phyloP scores from a whole-genome alignment of 1,140 invertebrate species.

The Periplaneta americana region DNA sequence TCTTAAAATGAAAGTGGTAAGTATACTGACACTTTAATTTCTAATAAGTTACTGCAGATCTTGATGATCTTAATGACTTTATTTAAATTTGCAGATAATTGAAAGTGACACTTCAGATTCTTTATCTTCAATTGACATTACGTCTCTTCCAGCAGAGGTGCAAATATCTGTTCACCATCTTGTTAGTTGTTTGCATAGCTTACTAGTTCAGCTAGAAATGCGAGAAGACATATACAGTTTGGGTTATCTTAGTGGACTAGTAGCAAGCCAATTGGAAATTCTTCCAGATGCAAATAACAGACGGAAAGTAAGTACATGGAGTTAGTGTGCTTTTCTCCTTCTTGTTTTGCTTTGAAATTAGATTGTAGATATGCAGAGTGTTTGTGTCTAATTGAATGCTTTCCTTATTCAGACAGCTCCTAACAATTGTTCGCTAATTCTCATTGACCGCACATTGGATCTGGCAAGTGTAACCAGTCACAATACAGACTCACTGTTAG shows the following conservation, averaged over 20 bases:
- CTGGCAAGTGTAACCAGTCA: conserved; percentile 51
- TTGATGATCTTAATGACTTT: not conserved
- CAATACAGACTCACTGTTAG: conserved; percentile 54
- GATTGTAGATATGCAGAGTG: not conserved
- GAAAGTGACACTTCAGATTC: not conserved
- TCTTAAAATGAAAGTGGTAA: too few relatives aligned
- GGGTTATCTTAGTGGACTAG: conserved; percentile 53
- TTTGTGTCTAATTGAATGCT: conserved; percentile 4
- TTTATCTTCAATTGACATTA: not conserved
- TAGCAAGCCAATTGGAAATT: conserved; percentile 54
- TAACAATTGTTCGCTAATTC: conserved; percentile 52
- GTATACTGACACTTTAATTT: too few relatives aligned
- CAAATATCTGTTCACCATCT: conserved; percentile 35
- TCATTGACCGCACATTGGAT: conserved; percentile 61
- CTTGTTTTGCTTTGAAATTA: not conserved
- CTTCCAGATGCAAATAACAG: conserved; percentile 43
- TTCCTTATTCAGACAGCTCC: conserved; percentile 39
- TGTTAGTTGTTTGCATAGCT: conserved; percentile 49
- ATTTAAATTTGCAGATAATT: not conserved
- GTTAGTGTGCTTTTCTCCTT: not conserved
- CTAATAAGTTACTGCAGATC: too few relatives aligned
- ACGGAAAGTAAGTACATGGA: conserved; percentile 43
- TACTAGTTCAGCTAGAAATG: conserved; percentile 51
- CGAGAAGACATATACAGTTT: conserved; percentile 59
- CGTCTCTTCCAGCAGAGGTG: conserved; percentile 22